Evolutionary conservation across 2,888 invertebrate genomes (phyloP).

Genomic region (Pristionchus exspectatus): DNA sequence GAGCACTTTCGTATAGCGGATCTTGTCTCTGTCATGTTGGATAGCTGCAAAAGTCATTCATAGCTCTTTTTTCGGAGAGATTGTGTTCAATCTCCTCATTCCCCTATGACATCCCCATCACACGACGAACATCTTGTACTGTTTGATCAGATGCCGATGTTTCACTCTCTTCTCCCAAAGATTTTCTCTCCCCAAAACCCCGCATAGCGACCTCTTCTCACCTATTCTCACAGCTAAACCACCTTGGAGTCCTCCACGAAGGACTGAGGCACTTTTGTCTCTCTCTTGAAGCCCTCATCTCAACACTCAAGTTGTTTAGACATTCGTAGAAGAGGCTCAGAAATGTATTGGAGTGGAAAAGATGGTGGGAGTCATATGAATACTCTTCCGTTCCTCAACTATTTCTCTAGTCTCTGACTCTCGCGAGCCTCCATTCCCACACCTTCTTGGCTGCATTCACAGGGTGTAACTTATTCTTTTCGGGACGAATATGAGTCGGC

Average conservation of each 20-base stretch:
- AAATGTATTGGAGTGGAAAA: conserved; percentile 42
- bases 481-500: background rate
- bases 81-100: conserved; percentile 8
- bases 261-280: conserved; percentile 19
- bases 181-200: background rate
- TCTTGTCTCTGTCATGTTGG: conserved; percentile 73
- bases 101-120: background rate
- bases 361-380: background rate
- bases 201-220: background rate
- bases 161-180: conserved; percentile 17
- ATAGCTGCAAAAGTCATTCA: conserved; percentile 64
- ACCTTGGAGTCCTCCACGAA: background rate
- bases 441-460: background rate
- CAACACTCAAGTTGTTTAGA: conserved; percentile 16
- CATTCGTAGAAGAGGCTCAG: background rate
- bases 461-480: conserved; percentile 44
- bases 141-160: conserved; percentile 46
- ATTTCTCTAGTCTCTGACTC: background rate
- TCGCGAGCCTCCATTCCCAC: conserved; percentile 29
- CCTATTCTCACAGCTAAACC: conserved; percentile 12
- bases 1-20: conserved; percentile 70
- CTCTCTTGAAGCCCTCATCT: background rate
- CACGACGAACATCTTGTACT: background rate
- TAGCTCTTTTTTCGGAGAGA: background rate
- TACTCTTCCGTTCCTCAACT: background rate